Evolutionary conservation across 2,113 vertebrate species (phyloP), one percentile per base, ranked within the genome.

Genomic region (Synodontis membranacea): DNA sequence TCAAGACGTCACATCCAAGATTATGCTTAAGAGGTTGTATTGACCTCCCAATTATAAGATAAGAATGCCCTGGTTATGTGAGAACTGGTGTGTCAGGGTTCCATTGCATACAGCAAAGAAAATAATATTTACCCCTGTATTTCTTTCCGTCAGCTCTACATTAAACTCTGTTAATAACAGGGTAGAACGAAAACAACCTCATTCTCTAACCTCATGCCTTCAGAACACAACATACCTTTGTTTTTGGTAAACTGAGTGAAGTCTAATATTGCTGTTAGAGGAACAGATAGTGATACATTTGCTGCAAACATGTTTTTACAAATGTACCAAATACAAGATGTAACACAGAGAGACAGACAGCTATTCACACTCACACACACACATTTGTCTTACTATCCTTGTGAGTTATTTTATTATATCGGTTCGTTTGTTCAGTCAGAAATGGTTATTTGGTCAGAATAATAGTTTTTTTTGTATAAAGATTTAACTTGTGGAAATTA

Each of bases 41-140:
- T 79, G 79, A 82, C 62, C 68, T 48, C 78, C 78, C 78, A 66
- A 37, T 87, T 56, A 76, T 21, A 56, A 87, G 88, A 87, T 85
- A 82, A 89, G 39, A 79, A 87, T 44, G 23, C 82, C 84, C 50
- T 80, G 21, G 34, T 74, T 86, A 70, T 56, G 50, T 80, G 52
- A 23, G 31, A 31, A 74, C 28, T 68, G 17, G 37, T 70, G 70
- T 34, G 52, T 70, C 74, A 83, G 50, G 70, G 50, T 86, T 81
- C 23, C 31, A 68, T 81, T 58, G 82, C 9, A 82, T 68, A 48
- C 52, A 56, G 12, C n/a, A 74, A 72, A 81, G 46, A 75, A 54
- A 17, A 42, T 37, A 44, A n/a, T 58, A n/a, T 81, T 39, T 42
- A 80, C 34, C 19, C 25, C 15, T 39, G 8, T 31, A 50, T 3